Percentiles rank a stretch among this genome's conserved stretches.
Conservation (phyloP, 2,797 vertebrate genomes). For the Notolepis coatsorum region DNA sequence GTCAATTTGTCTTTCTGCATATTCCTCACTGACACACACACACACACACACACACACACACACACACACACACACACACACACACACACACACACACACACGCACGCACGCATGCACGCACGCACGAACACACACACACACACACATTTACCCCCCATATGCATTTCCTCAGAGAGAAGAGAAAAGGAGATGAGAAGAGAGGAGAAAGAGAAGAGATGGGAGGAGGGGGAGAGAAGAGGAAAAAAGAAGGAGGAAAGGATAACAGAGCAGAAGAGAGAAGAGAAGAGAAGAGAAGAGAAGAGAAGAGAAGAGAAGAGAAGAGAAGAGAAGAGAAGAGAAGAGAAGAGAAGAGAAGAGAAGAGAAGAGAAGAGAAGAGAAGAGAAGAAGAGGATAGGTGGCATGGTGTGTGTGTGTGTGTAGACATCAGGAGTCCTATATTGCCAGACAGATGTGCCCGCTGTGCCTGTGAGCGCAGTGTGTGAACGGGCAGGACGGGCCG, state of each 20-base stretch:
- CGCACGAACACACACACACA: too few species aligned
- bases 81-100: too few species aligned
- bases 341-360: neutral
- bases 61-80: too few species aligned
- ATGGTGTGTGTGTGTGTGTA: neutral
- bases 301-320: neutral
- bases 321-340: neutral
- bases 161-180: too few species aligned
- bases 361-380: neutral
- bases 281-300: neutral
- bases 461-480: conserved; percentile 38
- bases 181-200: too few species aligned
- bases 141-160: too few species aligned
- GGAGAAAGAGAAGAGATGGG: too few species aligned
- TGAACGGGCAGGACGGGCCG: conserved; percentile 43
- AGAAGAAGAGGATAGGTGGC: neutral
- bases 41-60: too few species aligned
- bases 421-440: neutral
- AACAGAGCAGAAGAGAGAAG: neutral
- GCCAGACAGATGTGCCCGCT: conserved; percentile 63
- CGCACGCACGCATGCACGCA: too few species aligned
- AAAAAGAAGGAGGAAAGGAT: neutral
- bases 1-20: too few species aligned
- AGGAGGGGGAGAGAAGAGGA: too few species aligned
- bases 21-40: too few species aligned